Evolutionary conservation across 1,140 invertebrate species (phyloP).

Genomic region (Drosophila kanapiae): DNA sequence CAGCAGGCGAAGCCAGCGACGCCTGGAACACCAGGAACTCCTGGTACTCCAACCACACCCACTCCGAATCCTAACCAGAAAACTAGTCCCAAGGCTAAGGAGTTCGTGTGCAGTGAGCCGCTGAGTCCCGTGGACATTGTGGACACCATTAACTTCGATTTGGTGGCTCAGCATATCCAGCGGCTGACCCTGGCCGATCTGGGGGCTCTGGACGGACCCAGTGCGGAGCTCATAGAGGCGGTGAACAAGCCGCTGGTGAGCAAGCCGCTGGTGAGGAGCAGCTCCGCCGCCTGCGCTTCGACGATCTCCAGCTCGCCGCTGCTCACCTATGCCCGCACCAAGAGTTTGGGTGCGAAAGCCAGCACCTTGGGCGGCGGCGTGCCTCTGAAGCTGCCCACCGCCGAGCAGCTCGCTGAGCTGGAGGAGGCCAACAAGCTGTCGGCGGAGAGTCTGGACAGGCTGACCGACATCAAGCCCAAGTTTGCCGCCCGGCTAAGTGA

Average conservation of each 20-base stretch:
- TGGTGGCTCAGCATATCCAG: slow-evolving; percentile 71
- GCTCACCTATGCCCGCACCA: slow-evolving; percentile 76
- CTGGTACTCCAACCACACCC: slow-evolving; percentile 21
- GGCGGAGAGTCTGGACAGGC: slow-evolving; percentile 75
- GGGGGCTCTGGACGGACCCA: slow-evolving; percentile 7
- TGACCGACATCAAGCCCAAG: slow-evolving; percentile 81
- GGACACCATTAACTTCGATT: slow-evolving; percentile 73
- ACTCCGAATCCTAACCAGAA: neutral
- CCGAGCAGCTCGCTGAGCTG: slow-evolving; percentile 70
- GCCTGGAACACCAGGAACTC: slow-evolving; percentile 19
- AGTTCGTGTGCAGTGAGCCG: slow-evolving; percentile 72
- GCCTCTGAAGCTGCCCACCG: slow-evolving; percentile 66
- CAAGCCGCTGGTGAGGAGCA: slow-evolving; percentile 73
- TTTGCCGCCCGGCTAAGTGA: slow-evolving; percentile 71
- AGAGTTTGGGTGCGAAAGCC: slow-evolving; percentile 70
- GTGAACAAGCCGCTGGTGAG: slow-evolving; percentile 74
- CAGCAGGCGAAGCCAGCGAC: slow-evolving; percentile 31
- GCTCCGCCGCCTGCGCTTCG: slow-evolving; percentile 64
- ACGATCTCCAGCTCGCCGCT: slow-evolving; percentile 55
- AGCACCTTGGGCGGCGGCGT: slow-evolving; percentile 63
- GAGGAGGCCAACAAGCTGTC: slow-evolving; percentile 80
- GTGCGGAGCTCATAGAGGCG: slow-evolving; percentile 63
- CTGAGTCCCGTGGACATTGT: slow-evolving; percentile 60
- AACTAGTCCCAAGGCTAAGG: slow-evolving; percentile 47
- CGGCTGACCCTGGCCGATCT: slow-evolving; percentile 58